Base-by-base conservation (phyloP, 1,140 invertebrate genomes). In the Diplogasteroides magnus region DNA sequence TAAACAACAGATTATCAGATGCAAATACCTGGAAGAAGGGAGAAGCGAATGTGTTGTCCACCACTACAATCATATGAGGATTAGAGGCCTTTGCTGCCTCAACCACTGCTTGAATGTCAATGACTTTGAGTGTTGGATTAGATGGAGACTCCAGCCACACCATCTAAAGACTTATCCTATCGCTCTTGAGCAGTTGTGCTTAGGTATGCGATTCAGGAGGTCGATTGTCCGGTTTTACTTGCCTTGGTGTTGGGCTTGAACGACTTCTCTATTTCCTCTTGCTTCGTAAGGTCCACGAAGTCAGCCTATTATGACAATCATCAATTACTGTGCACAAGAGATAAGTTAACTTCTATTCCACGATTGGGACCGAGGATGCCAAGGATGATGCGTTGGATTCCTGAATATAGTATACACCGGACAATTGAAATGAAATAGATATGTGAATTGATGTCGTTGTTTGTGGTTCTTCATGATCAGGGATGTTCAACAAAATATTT, bases 21-120 rank as follows among this genome's bases (percentile, higher is more conserved):
- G 37, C 6, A 19, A 19, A 48, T 48, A 48, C 37, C 19, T 48
- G 37, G 37, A 48, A 48, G 37, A 48, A 48, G 1, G 85, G 77
- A 28, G 84, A 83, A 76, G 82, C 80, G 74, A 86, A 86, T 13
- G 85, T 86, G 73, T 86, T 86, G 74, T 86, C 85, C 27, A 85
- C 84, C 11, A 84, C 84, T 15, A 67, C 55, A 14, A 61, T 63
- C 14, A 61, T 48, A 6, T 48, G 6, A 6, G 37, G 32, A 23
- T 37, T 37, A 28, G 2, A 2, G 2, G 2, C 15, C 32, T 25
- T 37, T 15, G 65, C 13, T 13, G 48, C 48, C 15, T 14, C 37
- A 13, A 37, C 60, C 15, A 67, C 14, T 13, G 37, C 65, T 19
- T n/a, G 27, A 37, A 67, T 62, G 37, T 67, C 65, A 32, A 61